Conservation (phyloP, 2,888 invertebrate genomes). For the Spatulosminthurus flaviceps region DNA sequence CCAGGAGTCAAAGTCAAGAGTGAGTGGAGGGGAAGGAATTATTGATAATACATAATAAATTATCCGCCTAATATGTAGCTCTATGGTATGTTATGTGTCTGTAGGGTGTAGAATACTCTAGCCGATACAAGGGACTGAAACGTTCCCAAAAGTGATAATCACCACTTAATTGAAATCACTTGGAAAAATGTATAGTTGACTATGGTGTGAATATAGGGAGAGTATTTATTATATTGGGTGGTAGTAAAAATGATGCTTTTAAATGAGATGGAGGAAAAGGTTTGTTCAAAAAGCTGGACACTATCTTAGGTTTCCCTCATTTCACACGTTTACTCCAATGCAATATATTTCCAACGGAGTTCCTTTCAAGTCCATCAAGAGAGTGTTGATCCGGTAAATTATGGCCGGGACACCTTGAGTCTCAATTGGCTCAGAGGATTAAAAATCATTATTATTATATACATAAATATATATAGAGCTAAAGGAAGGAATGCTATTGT, state of each 20-base stretch:
- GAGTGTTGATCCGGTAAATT: slow-evolving; percentile 61
- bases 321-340: slow-evolving; percentile 21
- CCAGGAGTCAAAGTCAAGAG: background rate
- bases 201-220: background rate
- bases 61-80: too few relatives aligned
- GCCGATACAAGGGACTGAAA: too few relatives aligned
- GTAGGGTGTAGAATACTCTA: too few relatives aligned
- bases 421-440: slow-evolving; percentile 59
- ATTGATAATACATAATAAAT: too few relatives aligned
- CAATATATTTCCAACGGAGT: slow-evolving; percentile 18
- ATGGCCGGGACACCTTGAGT: slow-evolving; percentile 59
- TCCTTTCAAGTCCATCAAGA: slow-evolving; percentile 42
- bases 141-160: slow-evolving; percentile 18
- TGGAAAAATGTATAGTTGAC: background rate
- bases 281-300: background rate
- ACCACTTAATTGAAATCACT: slow-evolving; percentile 23
- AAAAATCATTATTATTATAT: slow-evolving; percentile 41
- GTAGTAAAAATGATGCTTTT: background rate
- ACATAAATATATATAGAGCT: too few relatives aligned
- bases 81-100: too few relatives aligned
- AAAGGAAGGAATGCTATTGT: slow-evolving; percentile 9
- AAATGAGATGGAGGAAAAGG: background rate
- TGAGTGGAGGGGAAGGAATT: too few relatives aligned
- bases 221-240: background rate
- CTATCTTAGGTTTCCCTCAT: slow-evolving; percentile 27